Percentiles rank a stretch among this genome's conserved stretches.
Conservation (phyloP, 2,797 vertebrate genomes). For the Acanthurus leucopareius region DNA sequence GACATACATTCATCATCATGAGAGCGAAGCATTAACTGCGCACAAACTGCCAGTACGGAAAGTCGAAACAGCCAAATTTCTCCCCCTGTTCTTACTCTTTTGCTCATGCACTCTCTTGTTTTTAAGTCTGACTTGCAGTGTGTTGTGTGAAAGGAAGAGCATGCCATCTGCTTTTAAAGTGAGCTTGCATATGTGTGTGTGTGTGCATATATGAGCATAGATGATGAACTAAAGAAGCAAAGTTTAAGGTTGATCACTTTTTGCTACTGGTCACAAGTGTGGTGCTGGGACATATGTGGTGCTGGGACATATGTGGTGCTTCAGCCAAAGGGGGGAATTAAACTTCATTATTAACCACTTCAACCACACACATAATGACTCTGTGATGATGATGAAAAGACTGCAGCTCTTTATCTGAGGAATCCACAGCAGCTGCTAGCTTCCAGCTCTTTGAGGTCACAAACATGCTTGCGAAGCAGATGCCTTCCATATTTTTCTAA, state of each 20-base stretch:
- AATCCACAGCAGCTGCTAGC: not conserved
- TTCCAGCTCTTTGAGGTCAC: slow-evolving; percentile 2
- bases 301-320: slow-evolving; percentile 13
- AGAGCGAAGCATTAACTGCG: not conserved
- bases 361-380: slow-evolving; percentile 8
- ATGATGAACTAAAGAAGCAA: slow-evolving; percentile 37
- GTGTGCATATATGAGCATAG: not conserved
- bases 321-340: slow-evolving; percentile 2
- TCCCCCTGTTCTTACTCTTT: not conserved
- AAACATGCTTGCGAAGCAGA: not conserved
- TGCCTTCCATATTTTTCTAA: not conserved
- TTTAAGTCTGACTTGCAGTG: not conserved
- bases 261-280: slow-evolving; percentile 20
- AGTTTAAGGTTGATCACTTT: slow-evolving; percentile 40
- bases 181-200: not conserved
- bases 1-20: not conserved
- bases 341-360: slow-evolving; percentile 26
- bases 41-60: slow-evolving; percentile 5
- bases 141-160: not conserved
- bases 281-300: slow-evolving; percentile 30
- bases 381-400: too few relatives aligned
- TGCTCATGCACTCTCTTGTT: not conserved
- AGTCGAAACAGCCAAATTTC: not conserved
- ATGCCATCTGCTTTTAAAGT: slow-evolving; percentile 43
- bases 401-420: not conserved